Percentiles rank a stretch among this genome's conserved stretches.
These are phyloP conservation scores for Acanthornis magna DNA, from an alignment of 2,797 vertebrate species.

Conservation along the genomic window DNA sequence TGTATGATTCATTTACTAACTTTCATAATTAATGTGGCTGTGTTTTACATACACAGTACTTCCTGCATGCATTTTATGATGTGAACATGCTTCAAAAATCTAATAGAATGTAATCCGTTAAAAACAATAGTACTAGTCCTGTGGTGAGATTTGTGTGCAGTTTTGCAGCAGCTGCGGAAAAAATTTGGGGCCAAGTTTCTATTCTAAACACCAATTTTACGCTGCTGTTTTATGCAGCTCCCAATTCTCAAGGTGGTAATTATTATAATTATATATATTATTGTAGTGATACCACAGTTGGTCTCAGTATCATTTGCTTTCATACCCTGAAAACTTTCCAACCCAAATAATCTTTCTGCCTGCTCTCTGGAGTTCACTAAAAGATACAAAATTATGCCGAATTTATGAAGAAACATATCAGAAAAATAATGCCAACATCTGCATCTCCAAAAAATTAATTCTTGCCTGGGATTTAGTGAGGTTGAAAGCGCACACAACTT, in stretches of 20 bases:
- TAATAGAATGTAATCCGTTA: conserved; percentile 46
- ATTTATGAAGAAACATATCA: background rate
- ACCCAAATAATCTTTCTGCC: background rate
- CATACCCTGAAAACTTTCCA: conserved; percentile 4
- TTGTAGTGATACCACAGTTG: background rate
- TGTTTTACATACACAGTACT: conserved; percentile 58
- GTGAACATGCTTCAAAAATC: conserved; percentile 43
- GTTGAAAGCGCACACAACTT: background rate
- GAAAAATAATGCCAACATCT: background rate
- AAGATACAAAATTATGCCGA: background rate
- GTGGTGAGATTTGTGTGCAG: background rate
- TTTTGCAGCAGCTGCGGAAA: conserved; percentile 3
- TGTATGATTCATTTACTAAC: conserved; percentile 64
- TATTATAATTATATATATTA: background rate
- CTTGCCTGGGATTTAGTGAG: background rate
- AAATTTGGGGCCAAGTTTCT: background rate
- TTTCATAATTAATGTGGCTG: conserved; percentile 62
- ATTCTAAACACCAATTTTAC: background rate
- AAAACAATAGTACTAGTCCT: conserved; percentile 12
- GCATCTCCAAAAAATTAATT: background rate
- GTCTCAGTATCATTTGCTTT: conserved; percentile 12
- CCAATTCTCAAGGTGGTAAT: conserved; percentile 16
- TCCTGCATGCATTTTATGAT: conserved; percentile 36
- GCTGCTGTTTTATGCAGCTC: background rate
- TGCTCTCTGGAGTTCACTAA: background rate